phyloP scores from a whole-genome alignment of 2,888 invertebrate genomes.

The Drosophila emarginata region DNA sequence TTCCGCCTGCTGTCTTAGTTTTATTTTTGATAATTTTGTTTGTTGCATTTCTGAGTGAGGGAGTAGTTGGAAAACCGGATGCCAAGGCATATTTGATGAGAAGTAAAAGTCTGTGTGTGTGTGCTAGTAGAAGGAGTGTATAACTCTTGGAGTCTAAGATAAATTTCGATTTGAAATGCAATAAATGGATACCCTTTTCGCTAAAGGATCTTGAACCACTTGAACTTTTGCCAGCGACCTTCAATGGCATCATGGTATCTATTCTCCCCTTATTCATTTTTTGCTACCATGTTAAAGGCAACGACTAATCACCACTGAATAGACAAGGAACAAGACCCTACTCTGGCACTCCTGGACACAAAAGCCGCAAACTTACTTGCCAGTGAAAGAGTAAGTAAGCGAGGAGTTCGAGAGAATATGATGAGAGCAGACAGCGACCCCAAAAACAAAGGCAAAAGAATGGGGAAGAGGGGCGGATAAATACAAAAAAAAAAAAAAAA shows the following conservation, averaged over 20 bases:
- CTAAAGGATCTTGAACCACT: conserved; percentile 7
- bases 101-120: conserved; percentile 42
- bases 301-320: conserved; percentile 54
- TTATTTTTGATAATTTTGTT: conserved; percentile 69
- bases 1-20: conserved; percentile 14
- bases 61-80: conserved; percentile 48
- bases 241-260: conserved; percentile 30
- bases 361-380: conserved; percentile 23
- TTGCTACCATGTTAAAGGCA: conserved; percentile 46
- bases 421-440: conserved; percentile 25
- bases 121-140: neutral
- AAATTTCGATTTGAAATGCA: neutral
- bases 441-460: conserved; percentile 56
- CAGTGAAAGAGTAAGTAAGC: neutral
- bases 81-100: conserved; percentile 66
- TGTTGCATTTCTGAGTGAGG: conserved; percentile 53
- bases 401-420: conserved; percentile 13
- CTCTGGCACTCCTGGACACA: neutral
- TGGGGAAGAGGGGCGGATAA: conserved; percentile 35
- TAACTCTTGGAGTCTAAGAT: neutral
- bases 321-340: neutral
- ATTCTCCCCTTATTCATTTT: conserved; percentile 18
- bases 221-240: conserved; percentile 53
- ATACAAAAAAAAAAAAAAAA: conserved; percentile 53
- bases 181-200: conserved; percentile 1